Base-by-base conservation (phyloP, 2,113 vertebrate species). In the Kobus ellipsiprymnus region DNA sequence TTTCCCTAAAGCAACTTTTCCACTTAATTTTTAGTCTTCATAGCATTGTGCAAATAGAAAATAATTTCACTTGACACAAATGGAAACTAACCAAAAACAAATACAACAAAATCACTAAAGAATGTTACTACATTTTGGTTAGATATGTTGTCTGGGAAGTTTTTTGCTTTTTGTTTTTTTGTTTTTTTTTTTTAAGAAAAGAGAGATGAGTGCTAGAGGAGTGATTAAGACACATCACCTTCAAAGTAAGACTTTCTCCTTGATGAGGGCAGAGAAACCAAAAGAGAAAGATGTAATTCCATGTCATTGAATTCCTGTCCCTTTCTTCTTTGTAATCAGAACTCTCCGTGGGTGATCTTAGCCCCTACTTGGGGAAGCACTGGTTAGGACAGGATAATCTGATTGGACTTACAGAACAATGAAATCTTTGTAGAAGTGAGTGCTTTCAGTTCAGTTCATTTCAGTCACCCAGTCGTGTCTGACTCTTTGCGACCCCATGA, bases 41-140 rank as follows among this genome's bases (percentile, higher is more conserved):
- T 23, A 60, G 44, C 29, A 94, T 7, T 30, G 40, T 48, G 4
- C 25, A 93, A 93, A 64, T 78, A 78, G 54, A 14, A 82, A 87
- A 52, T 44, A 44, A 71, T 78, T 95, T 91, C 17, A 74, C 10
- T 80, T 48, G 36, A 55, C 27, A 71, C 13, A 93, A 90, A 44
- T 52, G 17, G 57, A 94, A 94, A 29, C 21, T 62, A 94, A 55
- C 30, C 52, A 78, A 94, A 97, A 96, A 60, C 17, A 95, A 85
- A 81, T 71, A 54, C 10, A 78, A 94, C 16, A 7, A 93, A 94
- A 91, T 62, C 21, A 62, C 29, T 71, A 59, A 81, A 25, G 15
- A 77, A 64, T 57, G 9, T 27, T 91, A 64, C 25, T 57, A 60
- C 88, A 82, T 83, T 87, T 86, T 82, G 74, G 36, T 25, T 55